Evolutionary conservation across 1,140 invertebrate species (phyloP).

Genomic region (Homarus americanus): DNA sequence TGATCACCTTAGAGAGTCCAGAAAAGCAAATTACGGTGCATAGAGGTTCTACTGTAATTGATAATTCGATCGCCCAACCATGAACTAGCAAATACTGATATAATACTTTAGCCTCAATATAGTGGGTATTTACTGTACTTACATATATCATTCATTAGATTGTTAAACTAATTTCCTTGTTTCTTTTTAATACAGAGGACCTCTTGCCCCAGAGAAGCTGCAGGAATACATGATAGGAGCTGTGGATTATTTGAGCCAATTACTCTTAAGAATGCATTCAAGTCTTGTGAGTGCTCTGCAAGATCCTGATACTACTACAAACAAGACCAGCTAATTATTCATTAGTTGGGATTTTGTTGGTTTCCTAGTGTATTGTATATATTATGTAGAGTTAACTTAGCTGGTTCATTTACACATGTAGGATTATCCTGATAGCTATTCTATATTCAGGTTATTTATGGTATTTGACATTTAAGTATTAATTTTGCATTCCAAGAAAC

Average conservation of each 20-base stretch:
- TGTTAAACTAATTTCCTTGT: background rate
- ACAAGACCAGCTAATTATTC: background rate
- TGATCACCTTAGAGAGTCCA: no score
- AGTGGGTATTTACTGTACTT: no score
- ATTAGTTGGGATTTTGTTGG: background rate
- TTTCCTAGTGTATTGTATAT: background rate
- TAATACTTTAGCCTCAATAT: no score
- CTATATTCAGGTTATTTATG: background rate
- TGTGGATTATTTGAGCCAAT: slow-evolving; percentile 31
- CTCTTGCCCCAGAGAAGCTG: slow-evolving; percentile 41
- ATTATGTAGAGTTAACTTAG: background rate
- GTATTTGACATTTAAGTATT: background rate
- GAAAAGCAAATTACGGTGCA: no score
- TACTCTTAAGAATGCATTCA: slow-evolving; percentile 12
- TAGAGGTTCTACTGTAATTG: no score
- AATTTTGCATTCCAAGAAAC: background rate
- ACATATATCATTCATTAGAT: no score
- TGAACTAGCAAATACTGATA: no score
- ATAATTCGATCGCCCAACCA: no score
- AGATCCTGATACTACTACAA: background rate
- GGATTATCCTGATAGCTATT: background rate
- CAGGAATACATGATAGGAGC: slow-evolving; percentile 33
- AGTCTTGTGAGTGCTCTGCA: slow-evolving; percentile 20
- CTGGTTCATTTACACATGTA: background rate
- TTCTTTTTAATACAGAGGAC: slow-evolving; percentile 27